These are phyloP conservation scores for Crambe crambe DNA, from an alignment of 37 sponge, comb jelly and placozoan species.

Conservation along the genomic window DNA sequence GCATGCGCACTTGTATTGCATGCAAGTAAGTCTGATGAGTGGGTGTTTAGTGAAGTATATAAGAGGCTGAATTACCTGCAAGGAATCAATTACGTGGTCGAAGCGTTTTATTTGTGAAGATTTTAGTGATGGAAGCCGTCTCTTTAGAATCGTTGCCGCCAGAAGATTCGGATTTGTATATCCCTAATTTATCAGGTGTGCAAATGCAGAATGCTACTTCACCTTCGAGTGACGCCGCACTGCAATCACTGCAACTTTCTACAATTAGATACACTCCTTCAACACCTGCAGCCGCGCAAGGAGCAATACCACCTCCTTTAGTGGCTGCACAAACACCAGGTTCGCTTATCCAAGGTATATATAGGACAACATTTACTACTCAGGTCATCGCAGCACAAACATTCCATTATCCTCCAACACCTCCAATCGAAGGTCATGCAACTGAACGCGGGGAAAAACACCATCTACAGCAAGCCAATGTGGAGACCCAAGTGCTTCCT, in stretches of 20 bases:
- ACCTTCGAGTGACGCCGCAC: neutral
- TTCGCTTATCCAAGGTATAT: constrained; percentile 9
- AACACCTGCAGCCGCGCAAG: neutral
- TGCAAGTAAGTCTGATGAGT: too few relatives aligned
- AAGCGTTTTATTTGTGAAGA: too few relatives aligned
- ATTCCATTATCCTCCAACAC: constrained; percentile 66
- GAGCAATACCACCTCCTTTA: constrained; percentile 24
- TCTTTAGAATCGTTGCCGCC: constrained; percentile 15
- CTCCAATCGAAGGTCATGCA: constrained; percentile 38
- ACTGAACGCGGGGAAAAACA: neutral
- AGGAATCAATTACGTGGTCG: too few relatives aligned
- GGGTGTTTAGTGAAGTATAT: too few relatives aligned
- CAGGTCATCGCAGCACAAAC: constrained; percentile 43
- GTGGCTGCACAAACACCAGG: constrained; percentile 15
- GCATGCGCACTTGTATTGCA: too few relatives aligned
- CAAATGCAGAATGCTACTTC: neutral
- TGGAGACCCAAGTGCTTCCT: neutral
- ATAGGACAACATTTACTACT: constrained; percentile 33
- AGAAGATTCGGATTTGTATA: constrained; percentile 22
- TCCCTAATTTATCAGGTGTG: constrained; percentile 25
- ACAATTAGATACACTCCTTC: constrained; percentile 42
- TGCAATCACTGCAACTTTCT: constrained; percentile 36
- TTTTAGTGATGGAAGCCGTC: constrained; percentile 11
- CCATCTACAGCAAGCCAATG: neutral
- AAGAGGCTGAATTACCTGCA: too few relatives aligned